phyloP scores from a whole-genome alignment of 1,140 invertebrate genomes.

The Drosophila equinoxialis region DNA sequence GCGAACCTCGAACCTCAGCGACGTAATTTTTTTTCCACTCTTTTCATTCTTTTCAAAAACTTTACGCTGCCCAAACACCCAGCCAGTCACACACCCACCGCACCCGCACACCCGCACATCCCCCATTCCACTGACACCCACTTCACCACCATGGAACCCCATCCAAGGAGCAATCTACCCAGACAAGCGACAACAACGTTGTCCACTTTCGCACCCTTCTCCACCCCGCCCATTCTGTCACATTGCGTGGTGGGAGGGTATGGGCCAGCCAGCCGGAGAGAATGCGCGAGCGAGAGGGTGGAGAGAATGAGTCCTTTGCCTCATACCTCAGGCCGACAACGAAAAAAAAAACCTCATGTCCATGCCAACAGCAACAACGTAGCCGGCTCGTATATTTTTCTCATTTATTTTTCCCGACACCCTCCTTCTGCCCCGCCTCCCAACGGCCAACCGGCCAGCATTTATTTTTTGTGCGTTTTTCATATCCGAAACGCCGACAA shows the following conservation, averaged over 20 bases:
- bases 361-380: conserved; percentile 75
- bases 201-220: conserved; percentile 74
- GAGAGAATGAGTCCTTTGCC: conserved; percentile 34
- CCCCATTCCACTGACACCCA: background rate
- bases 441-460: conserved; percentile 35
- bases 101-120: background rate
- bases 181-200: conserved; percentile 80
- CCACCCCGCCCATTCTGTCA: background rate
- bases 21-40: conserved; percentile 42
- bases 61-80: conserved; percentile 62
- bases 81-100: conserved; percentile 24
- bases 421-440: conserved; percentile 2
- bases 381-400: conserved; percentile 80
- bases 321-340: conserved; percentile 26
- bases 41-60: conserved; percentile 75
- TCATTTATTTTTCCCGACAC: conserved; percentile 75
- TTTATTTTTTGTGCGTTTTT: conserved; percentile 80
- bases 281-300: conserved; percentile 10
- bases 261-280: background rate
- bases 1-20: conserved; percentile 34
- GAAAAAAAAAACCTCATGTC: conserved; percentile 32
- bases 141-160: no score
- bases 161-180: conserved; percentile 35
- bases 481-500: conserved; percentile 82
- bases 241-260: background rate